Percentiles rank a stretch among this genome's conserved stretches.
phyloP scores from a whole-genome alignment of 2,888 invertebrate genomes.

The Xanthia togata region DNA sequence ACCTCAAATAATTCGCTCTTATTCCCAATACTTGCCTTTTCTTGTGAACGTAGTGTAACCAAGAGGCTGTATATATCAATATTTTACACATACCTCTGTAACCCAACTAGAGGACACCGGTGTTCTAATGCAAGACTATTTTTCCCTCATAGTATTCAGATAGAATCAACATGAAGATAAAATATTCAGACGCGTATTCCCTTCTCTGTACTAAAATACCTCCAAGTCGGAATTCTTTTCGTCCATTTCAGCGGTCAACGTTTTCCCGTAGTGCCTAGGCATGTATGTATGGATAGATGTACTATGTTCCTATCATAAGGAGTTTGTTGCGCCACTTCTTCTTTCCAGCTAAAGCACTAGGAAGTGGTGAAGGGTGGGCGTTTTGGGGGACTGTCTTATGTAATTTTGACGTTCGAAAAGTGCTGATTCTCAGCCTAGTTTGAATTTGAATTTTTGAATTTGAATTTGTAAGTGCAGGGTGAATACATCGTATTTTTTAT shows the following conservation, averaged over 20 bases:
- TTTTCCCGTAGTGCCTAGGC: neutral
- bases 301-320: neutral
- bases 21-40: too few relatives aligned
- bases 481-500: neutral
- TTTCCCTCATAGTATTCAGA: conserved; percentile 47
- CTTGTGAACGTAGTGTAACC: neutral
- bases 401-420: too few relatives aligned
- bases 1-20: neutral
- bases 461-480: neutral
- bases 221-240: conserved; percentile 47
- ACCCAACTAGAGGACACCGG: neutral
- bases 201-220: conserved; percentile 39
- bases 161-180: conserved; percentile 52
- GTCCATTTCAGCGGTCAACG: conserved; percentile 42
- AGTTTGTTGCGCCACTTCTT: too few relatives aligned
- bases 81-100: conserved; percentile 5
- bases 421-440: too few relatives aligned
- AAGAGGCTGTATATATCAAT: conserved; percentile 21
- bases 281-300: neutral
- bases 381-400: too few relatives aligned
- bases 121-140: conserved; percentile 29
- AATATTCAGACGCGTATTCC: conserved; percentile 49
- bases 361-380: too few relatives aligned
- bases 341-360: too few relatives aligned
- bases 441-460: too few relatives aligned